A percentile compares a stretch with the other conserved stretches of the same genome.
These are phyloP conservation scores for Linyphia triangularis DNA, from an alignment of 2,888 invertebrate genomes.

Conservation along the genomic window DNA sequence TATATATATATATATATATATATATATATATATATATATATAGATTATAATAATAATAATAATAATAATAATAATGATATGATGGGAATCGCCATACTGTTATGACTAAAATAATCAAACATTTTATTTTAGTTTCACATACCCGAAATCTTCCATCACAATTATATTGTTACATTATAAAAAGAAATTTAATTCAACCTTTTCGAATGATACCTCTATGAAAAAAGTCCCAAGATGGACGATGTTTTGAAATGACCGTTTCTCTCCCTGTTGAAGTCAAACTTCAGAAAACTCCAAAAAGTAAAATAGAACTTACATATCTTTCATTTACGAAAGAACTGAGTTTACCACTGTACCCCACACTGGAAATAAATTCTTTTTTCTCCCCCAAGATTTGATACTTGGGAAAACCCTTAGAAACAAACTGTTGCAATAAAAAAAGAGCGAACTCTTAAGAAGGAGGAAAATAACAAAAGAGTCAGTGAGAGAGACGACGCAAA, in stretches of 20 bases:
- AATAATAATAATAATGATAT: too few species aligned
- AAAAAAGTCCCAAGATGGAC: neutral
- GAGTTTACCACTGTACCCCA: neutral
- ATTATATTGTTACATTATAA: too few species aligned
- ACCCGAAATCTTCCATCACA: too few species aligned
- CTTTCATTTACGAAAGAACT: slow-evolving; percentile 5
- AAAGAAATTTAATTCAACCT: too few species aligned
- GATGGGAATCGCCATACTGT: too few species aligned
- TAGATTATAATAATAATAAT: too few species aligned
- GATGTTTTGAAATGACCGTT: slow-evolving; percentile 3
- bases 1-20: too few species aligned
- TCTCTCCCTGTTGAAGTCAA: neutral
- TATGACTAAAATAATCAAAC: too few species aligned
- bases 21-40: too few species aligned
- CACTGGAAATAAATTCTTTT: neutral
- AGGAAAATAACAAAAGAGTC: slow-evolving; percentile 16
- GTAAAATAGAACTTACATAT: neutral
- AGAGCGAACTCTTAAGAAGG: slow-evolving; percentile 23
- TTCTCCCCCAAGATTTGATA: slow-evolving; percentile 35
- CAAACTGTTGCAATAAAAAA: slow-evolving; percentile 65
- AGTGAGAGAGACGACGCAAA: neutral
- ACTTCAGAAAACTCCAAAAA: neutral
- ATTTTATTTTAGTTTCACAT: too few species aligned
- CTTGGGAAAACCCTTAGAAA: slow-evolving; percentile 29
- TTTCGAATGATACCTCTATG: too few species aligned